A percentile compares a stretch with the other conserved stretches of the same genome.
Conservation (phyloP, 2,797 vertebrate species). For the Cheirogaleus major region DNA sequence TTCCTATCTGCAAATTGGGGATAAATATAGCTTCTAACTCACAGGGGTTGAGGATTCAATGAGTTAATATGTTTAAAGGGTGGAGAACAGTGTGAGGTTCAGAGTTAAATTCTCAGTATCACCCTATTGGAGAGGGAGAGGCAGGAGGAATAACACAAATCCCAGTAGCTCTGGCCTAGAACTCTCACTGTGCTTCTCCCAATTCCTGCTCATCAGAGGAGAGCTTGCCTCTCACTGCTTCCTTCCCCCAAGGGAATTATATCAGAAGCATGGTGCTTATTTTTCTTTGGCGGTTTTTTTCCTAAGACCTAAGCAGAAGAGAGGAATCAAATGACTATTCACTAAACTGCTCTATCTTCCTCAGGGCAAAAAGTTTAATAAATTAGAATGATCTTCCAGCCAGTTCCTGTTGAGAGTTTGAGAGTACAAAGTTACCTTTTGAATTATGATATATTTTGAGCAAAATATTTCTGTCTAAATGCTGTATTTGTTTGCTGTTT, state of each 20-base stretch:
- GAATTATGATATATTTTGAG: neutral
- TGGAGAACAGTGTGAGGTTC: neutral
- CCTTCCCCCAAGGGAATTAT: neutral
- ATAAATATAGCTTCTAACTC: neutral
- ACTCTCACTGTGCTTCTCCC: neutral
- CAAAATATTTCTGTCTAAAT: slow-evolving; percentile 10
- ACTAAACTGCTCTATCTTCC: slow-evolving; percentile 16
- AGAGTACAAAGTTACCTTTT: slow-evolving; percentile 20
- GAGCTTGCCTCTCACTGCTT: neutral
- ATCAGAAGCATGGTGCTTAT: neutral
- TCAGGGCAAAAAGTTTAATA: slow-evolving; percentile 23
- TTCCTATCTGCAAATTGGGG: neutral
- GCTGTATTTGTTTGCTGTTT: neutral
- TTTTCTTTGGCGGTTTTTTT: neutral
- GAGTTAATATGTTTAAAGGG: neutral
- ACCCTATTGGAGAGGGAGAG: neutral
- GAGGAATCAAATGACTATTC: slow-evolving; percentile 23
- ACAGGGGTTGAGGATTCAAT: neutral
- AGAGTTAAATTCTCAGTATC: neutral
- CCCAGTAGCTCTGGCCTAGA: neutral
- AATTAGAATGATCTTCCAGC: slow-evolving; percentile 43
- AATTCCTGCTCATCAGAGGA: neutral
- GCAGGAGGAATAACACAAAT: neutral
- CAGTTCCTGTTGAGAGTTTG: neutral
- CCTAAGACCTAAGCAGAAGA: slow-evolving; percentile 22